Conservation (phyloP, 1,140 invertebrate genomes). For the Aphaenogaster floridana region DNA sequence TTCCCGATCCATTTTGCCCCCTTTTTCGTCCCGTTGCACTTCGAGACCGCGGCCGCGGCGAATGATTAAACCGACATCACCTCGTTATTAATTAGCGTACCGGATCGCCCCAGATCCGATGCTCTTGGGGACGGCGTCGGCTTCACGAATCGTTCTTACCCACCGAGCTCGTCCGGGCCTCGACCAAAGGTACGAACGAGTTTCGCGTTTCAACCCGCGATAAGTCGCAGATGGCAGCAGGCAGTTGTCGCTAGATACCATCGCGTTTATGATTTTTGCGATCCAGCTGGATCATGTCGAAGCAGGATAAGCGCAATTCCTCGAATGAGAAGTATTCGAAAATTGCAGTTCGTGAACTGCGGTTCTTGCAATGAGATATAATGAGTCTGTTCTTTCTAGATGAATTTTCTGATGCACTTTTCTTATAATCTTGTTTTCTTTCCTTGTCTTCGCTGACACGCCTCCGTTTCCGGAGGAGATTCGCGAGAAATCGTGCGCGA, state of each 20-base stretch:
- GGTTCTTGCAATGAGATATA: neutral
- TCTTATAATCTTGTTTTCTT: neutral
- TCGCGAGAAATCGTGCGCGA: neutral
- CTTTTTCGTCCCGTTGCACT: neutral
- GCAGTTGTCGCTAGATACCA: conserved; percentile 52
- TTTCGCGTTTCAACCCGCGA: conserved; percentile 24
- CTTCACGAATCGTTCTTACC: conserved; percentile 69
- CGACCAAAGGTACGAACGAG: conserved; percentile 61
- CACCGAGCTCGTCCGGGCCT: conserved; percentile 61
- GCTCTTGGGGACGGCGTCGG: neutral
- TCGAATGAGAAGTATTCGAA: neutral
- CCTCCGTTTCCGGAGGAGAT: neutral
- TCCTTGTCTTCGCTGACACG: neutral
- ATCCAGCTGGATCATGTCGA: neutral
- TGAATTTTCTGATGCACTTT: neutral
- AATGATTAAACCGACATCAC: conserved; percentile 16
- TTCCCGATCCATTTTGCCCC: conserved; percentile 1
- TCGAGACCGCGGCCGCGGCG: conserved; percentile 19
- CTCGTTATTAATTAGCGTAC: conserved; percentile 42
- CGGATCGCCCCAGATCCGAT: neutral
- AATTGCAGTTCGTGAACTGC: neutral
- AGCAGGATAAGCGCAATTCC: neutral
- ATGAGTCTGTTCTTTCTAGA: neutral
- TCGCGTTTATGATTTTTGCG: conserved; percentile 5
- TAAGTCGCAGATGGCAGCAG: conserved; percentile 83